Percentiles rank a stretch among this genome's conserved stretches.
Conservation (phyloP, 35 echinoderm and acorn worm species). For the Heliocidaris tuberculata region DNA sequence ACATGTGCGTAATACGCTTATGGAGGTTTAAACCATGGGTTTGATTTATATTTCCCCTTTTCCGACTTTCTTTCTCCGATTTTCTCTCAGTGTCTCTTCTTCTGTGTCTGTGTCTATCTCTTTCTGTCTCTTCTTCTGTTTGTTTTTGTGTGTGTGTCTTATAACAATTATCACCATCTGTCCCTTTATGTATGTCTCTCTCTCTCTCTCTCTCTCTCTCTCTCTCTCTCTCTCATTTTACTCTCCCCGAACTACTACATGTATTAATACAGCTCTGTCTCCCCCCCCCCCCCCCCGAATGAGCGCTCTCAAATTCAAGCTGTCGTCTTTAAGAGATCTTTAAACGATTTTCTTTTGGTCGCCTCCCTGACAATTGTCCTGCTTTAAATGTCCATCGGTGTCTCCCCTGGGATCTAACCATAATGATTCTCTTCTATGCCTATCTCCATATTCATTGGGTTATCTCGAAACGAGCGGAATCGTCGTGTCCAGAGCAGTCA, state of each 20-base stretch:
- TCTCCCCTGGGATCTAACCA: not conserved
- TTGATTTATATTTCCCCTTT: too few species aligned
- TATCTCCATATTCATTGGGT: conserved; percentile 10
- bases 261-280: not conserved
- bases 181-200: not conserved
- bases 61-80: too few species aligned
- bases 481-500: not conserved
- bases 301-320: not conserved
- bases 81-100: too few species aligned
- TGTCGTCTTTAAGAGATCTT: not conserved
- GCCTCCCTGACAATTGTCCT: not conserved
- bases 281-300: not conserved
- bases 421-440: not conserved
- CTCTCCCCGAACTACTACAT: too few species aligned
- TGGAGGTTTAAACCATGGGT: too few species aligned
- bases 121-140: not conserved
- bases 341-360: not conserved
- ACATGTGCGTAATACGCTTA: too few species aligned
- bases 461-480: not conserved
- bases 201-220: not conserved
- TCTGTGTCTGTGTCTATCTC: not conserved
- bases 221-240: too few species aligned
- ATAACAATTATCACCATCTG: too few species aligned
- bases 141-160: not conserved
- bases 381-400: not conserved